Percentiles rank a stretch among this genome's conserved stretches.
These are phyloP conservation scores for Neoaliturus tenellus DNA, from an alignment of 2,888 invertebrate species.

Conservation along the genomic window DNA sequence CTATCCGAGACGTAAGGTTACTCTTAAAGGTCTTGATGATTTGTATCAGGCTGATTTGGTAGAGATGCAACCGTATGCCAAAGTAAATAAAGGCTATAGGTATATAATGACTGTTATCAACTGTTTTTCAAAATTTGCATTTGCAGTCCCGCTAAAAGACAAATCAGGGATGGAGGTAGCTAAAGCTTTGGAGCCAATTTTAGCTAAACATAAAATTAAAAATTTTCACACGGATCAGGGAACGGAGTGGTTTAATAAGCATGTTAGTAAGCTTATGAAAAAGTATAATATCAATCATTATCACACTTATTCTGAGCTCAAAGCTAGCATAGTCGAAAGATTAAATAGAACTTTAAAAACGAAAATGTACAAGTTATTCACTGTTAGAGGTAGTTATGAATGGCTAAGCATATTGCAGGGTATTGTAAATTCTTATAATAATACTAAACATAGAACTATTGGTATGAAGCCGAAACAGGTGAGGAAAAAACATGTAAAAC, in stretches of 20 bases:
- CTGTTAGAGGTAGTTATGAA: background rate
- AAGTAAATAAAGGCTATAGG: conserved; percentile 56
- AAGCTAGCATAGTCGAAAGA: conserved; percentile 29
- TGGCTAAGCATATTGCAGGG: conserved; percentile 19
- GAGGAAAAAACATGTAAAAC: background rate
- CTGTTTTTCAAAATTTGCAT: conserved; percentile 53
- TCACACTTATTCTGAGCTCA: conserved; percentile 17
- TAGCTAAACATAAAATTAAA: conserved; percentile 31
- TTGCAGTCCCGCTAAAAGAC: conserved; percentile 51
- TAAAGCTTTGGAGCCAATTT: background rate
- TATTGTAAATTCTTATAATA: conserved; percentile 22
- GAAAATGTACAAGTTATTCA: conserved; percentile 19
- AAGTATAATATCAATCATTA: conserved; percentile 42
- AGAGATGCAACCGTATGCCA: conserved; percentile 50
- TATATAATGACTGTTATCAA: conserved; percentile 50
- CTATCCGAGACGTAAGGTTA: conserved; percentile 43
- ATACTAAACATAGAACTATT: conserved; percentile 43
- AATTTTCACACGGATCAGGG: conserved; percentile 53
- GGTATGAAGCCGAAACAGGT: conserved; percentile 46
- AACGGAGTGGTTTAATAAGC: conserved; percentile 33
- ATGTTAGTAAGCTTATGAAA: conserved; percentile 1
- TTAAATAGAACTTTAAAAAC: conserved; percentile 46
- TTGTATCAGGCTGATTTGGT: conserved; percentile 57
- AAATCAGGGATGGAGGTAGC: conserved; percentile 24
- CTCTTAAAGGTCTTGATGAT: conserved; percentile 54